phyloP scores from a whole-genome alignment of 2,888 invertebrate genomes.

The Poecilus cupreus region DNA sequence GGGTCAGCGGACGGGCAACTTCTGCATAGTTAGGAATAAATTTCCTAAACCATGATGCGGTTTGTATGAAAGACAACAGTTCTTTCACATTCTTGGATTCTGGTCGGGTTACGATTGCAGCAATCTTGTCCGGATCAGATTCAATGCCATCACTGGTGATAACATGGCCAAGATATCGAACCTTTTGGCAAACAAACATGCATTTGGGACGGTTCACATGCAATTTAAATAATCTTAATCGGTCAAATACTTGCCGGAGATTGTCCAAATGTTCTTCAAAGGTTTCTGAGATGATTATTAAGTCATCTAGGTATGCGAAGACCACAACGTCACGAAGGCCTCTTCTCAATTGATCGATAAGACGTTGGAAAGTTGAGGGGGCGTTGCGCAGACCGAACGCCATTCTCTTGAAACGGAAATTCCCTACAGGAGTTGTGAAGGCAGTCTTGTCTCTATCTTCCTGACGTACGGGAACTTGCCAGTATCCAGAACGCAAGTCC shows the following conservation, averaged over 20 bases:
- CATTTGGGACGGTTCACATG: too few relatives aligned
- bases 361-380: background rate
- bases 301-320: background rate
- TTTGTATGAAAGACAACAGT: background rate
- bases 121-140: background rate
- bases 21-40: constrained; percentile 1
- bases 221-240: too few relatives aligned
- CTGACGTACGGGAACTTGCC: background rate
- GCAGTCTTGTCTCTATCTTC: constrained; percentile 12
- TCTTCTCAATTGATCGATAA: background rate
- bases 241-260: background rate
- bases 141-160: background rate
- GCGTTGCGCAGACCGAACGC: constrained; percentile 5
- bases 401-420: constrained; percentile 31
- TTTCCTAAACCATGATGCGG: background rate
- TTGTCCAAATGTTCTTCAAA: background rate
- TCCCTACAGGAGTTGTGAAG: background rate
- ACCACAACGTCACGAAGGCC: background rate
- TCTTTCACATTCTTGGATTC: background rate
- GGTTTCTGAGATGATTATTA: background rate
- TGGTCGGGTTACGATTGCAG: background rate
- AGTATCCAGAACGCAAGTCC: constrained; percentile 7
- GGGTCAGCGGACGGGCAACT: background rate
- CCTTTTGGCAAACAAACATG: too few relatives aligned
- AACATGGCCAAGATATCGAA: too few relatives aligned